These are phyloP conservation scores for Mormyrus proboscirostris DNA, from an alignment of 2,797 vertebrate species.

Conservation along the genomic window DNA sequence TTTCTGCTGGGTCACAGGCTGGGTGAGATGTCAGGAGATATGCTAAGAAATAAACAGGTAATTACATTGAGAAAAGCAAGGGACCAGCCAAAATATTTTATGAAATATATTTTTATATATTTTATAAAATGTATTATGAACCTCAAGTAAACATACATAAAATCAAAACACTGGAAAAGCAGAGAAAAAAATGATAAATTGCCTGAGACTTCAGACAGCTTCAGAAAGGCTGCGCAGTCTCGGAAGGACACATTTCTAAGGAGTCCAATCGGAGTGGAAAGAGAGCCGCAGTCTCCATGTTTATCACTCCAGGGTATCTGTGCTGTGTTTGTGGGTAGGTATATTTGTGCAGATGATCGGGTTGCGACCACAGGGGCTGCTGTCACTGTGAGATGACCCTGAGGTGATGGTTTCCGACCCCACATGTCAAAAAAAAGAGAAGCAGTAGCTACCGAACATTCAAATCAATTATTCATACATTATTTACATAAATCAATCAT, in stretches of 20 bases:
- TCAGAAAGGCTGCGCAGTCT: not conserved
- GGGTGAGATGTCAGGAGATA: slow-evolving; percentile 57
- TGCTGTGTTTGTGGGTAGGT: not conserved
- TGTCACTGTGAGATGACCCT: not conserved
- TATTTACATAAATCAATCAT: slow-evolving; percentile 35
- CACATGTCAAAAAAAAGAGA: not conserved
- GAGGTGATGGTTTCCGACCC: not conserved
- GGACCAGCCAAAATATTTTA: not conserved
- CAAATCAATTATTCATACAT: slow-evolving; percentile 28
- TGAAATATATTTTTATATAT: not conserved
- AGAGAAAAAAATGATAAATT: not conserved
- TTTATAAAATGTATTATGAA: not conserved
- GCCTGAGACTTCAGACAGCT: not conserved
- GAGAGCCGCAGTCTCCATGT: not conserved
- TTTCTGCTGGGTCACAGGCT: slow-evolving; percentile 68
- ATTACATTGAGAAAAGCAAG: slow-evolving; percentile 31
- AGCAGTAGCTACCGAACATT: not conserved
- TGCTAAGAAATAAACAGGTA: slow-evolving; percentile 38
- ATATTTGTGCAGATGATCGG: not conserved
- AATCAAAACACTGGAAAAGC: not conserved
- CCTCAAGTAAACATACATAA: not conserved
- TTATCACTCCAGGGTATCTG: not conserved
- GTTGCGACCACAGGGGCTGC: not conserved
- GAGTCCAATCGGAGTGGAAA: not conserved
- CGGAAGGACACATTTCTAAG: not conserved